Percentiles rank a stretch among this genome's conserved stretches.
phyloP scores from a whole-genome alignment of 2,888 invertebrate genomes.

The Dendrolimus pini region DNA sequence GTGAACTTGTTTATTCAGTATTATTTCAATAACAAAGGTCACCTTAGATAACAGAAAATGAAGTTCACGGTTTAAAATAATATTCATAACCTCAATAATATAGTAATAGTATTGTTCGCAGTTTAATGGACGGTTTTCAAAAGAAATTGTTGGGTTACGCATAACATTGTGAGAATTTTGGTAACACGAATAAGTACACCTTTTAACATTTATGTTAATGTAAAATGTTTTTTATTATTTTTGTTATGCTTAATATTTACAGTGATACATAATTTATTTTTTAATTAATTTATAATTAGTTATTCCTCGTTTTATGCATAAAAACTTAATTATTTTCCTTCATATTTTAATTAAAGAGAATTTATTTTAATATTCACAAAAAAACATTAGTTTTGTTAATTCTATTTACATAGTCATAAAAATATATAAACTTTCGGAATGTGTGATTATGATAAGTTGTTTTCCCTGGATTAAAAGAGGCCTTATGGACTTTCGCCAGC shows the following conservation, averaged over 20 bases:
- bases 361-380: background rate
- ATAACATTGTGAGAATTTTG: constrained; percentile 3
- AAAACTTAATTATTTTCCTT: background rate
- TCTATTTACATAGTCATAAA: no score
- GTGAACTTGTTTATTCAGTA: no score
- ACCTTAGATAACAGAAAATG: constrained; percentile 14
- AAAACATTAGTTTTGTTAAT: no score
- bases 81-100: constrained; percentile 6
- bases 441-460: no score
- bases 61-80: constrained; percentile 33
- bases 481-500: no score
- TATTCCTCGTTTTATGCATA: no score
- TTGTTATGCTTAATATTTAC: background rate
- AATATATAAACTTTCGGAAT: no score
- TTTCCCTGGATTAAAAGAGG: no score
- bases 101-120: background rate
- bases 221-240: background rate
- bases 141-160: background rate
- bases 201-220: constrained; percentile 5
- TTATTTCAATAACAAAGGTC: background rate
- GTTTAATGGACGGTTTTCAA: background rate
- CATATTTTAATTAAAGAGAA: background rate
- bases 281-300: background rate
- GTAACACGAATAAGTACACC: background rate
- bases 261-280: background rate